Evolutionary conservation across 2,113 vertebrate species (phyloP).

Genomic region (Erinaceus europaeus): DNA sequence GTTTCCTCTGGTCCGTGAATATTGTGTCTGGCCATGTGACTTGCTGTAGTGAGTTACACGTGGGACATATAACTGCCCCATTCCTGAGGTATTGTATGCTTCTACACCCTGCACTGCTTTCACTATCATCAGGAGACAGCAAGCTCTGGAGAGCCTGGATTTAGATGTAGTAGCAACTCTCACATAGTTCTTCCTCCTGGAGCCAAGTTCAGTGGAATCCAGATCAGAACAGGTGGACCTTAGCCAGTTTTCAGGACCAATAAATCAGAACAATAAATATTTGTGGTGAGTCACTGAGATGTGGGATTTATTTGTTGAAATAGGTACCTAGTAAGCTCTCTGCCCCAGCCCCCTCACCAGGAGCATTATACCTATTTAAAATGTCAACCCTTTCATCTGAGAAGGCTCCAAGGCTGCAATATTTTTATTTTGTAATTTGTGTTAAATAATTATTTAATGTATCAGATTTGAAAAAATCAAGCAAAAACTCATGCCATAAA

Average conservation of each 20-base stretch:
- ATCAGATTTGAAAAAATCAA: not conserved
- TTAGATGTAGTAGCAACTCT: not conserved
- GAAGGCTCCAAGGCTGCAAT: not conserved
- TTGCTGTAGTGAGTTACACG: not conserved
- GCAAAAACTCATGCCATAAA: not conserved
- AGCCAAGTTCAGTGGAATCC: not conserved
- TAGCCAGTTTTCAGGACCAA: not conserved
- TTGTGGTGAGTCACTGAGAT: not conserved
- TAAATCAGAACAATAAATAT: not conserved
- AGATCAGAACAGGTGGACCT: not conserved
- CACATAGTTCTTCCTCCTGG: not conserved
- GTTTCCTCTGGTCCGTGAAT: not conserved
- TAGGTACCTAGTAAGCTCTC: not conserved
- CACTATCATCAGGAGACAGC: not conserved
- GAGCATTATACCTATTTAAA: not conserved
- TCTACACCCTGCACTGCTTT: not conserved
- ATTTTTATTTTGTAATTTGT: not conserved
- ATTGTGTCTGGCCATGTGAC: not conserved
- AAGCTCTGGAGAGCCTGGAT: not conserved
- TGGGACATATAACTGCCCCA: not conserved
- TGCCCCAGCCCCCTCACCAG: not conserved
- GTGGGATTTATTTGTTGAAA: not conserved
- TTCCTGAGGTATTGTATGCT: not conserved
- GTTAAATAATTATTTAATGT: not conserved
- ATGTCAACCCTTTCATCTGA: not conserved